A percentile compares a stretch with the other conserved stretches of the same genome.
phyloP scores from a whole-genome alignment of 2,113 vertebrate genomes.

The Calonectris borealis region DNA sequence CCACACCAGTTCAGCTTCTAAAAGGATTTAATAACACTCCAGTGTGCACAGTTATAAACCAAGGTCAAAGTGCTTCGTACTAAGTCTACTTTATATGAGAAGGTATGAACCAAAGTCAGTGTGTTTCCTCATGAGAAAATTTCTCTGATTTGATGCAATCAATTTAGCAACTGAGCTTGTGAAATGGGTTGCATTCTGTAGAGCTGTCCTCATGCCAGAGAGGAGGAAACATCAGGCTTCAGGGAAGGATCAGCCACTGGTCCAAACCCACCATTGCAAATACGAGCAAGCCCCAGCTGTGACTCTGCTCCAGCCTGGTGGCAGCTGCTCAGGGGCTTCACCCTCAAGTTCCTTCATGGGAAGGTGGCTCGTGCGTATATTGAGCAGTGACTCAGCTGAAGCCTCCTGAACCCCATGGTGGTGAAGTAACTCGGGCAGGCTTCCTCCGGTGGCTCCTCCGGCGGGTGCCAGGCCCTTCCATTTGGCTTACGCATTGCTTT shows the following conservation, averaged over 20 bases:
- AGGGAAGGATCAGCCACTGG: not conserved
- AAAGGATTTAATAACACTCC: not conserved
- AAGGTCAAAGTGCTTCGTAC: not conserved
- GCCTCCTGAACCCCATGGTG: not conserved
- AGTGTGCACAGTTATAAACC: not conserved
- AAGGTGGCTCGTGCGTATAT: not conserved
- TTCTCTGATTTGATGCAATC: not conserved
- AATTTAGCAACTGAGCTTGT: not conserved
- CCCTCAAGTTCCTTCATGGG: not conserved
- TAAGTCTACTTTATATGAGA: not conserved
- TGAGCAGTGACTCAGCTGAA: not conserved
- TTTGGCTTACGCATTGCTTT: rapidly evolving
- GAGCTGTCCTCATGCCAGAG: not conserved
- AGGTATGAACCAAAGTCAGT: not conserved
- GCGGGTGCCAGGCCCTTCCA: not conserved
- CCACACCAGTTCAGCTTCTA: not conserved
- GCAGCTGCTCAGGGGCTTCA: not conserved
- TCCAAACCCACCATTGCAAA: not conserved
- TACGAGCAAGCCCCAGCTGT: not conserved
- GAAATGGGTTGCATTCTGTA: not conserved
- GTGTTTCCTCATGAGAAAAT: not conserved
- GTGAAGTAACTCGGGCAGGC: not conserved
- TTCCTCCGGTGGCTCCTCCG: not conserved
- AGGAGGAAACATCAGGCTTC: not conserved
- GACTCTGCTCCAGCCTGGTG: not conserved